phyloP scores from a whole-genome alignment of 2,797 vertebrate species.

The Muscicapa striata region DNA sequence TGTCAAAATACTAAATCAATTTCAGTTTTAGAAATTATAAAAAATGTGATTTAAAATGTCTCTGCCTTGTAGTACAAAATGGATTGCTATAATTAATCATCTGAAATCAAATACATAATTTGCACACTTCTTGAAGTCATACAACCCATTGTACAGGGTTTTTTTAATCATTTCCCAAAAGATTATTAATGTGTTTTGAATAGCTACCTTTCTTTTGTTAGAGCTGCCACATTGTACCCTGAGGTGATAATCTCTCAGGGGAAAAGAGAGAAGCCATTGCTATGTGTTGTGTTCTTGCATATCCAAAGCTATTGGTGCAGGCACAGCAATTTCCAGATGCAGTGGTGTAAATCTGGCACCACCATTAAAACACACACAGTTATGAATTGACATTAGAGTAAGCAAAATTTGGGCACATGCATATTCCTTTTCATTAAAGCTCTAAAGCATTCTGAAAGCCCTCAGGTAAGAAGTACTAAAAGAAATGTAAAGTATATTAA shows the following conservation, averaged over 20 bases:
- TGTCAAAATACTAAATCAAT: slow-evolving; percentile 16
- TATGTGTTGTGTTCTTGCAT: background rate
- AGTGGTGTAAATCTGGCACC: background rate
- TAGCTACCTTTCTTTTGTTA: background rate
- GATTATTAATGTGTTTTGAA: background rate
- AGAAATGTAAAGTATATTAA: background rate
- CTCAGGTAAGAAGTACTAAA: background rate
- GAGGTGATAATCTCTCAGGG: background rate
- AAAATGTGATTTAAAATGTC: background rate
- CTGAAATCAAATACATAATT: background rate
- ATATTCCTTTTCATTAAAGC: background rate
- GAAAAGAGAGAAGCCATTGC: background rate
- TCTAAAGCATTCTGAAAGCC: background rate
- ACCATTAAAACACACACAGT: background rate
- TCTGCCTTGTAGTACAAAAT: background rate
- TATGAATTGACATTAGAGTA: background rate
- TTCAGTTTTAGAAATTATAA: background rate
- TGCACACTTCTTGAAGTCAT: background rate
- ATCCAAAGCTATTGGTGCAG: background rate
- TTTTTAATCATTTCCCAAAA: background rate
- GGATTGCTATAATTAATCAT: slow-evolving; percentile 4
- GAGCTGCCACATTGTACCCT: background rate
- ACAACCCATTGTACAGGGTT: background rate
- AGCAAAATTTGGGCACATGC: background rate
- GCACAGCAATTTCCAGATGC: background rate